A percentile compares a stretch with the other conserved stretches of the same genome.
These are phyloP conservation scores for Psephotus haematonotus DNA, from an alignment of 2,113 vertebrate genomes.

Conservation along the genomic window DNA sequence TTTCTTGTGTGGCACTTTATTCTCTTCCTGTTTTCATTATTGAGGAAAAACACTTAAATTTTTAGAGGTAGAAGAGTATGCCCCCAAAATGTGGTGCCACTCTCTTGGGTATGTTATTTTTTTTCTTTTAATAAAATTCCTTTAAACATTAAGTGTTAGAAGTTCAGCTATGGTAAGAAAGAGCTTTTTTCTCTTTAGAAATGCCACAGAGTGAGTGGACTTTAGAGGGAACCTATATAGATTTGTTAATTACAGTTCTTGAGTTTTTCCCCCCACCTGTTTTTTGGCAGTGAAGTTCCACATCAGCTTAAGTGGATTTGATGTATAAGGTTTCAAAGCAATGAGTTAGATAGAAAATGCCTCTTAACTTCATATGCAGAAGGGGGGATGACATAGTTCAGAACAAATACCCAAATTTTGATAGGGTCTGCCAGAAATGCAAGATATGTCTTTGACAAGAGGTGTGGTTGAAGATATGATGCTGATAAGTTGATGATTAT, in stretches of 20 bases:
- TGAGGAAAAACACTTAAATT: neutral
- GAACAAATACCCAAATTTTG: neutral
- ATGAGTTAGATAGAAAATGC: neutral
- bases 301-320: neutral
- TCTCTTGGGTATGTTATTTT: neutral
- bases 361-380: neutral
- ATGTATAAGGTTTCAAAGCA: neutral
- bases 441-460: neutral
- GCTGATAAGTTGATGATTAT: neutral
- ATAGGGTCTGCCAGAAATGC: neutral
- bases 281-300: neutral
- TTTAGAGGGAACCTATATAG: neutral
- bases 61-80: neutral
- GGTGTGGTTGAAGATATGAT: neutral
- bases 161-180: neutral
- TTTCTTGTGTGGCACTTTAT: neutral
- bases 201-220: accelerated
- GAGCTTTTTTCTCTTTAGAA: neutral
- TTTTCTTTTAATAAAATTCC: neutral
- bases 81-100: neutral
- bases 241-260: neutral
- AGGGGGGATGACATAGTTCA: neutral
- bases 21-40: neutral
- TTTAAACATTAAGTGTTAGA: neutral
- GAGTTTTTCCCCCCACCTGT: accelerated